Evolutionary conservation across 1,140 invertebrate genomes (phyloP).

Genomic region (Drosophila repletoides): DNA sequence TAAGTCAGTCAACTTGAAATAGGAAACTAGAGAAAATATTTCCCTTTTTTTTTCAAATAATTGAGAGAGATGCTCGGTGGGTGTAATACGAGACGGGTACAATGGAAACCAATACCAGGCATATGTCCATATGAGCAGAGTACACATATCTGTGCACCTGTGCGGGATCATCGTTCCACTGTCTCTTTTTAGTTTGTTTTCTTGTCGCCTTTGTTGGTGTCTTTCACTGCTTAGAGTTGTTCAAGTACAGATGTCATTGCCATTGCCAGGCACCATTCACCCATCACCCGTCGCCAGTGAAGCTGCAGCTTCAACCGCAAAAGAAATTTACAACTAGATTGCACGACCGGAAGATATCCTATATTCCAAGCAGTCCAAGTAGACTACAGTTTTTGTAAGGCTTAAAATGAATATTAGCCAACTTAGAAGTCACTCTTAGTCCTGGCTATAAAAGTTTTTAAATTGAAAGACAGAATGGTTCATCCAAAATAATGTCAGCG

Average conservation of each 20-base stretch:
- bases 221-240: conserved; percentile 47
- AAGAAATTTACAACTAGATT: background rate
- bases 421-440: no score
- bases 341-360: conserved; percentile 3
- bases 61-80: background rate
- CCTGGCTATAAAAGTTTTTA: no score
- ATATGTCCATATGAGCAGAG: conserved; percentile 27
- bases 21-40: background rate
- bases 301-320: conserved; percentile 2
- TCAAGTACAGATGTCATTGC: conserved; percentile 67
- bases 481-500: no score
- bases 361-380: no score
- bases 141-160: conserved; percentile 50
- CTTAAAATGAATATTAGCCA: no score
- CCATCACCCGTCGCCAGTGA: conserved; percentile 11
- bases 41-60: conserved; percentile 4
- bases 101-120: conserved; percentile 46
- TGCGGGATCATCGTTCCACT: conserved; percentile 38
- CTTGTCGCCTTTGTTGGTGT: conserved; percentile 23
- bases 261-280: conserved; percentile 32
- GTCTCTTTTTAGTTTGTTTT: conserved; percentile 33
- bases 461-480: no score
- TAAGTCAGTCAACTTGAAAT: conserved; percentile 34
- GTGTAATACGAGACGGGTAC: conserved; percentile 50
- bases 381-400: no score